Base-by-base conservation (phyloP, 2,113 vertebrate genomes). In the Rhagologus leucostigma region DNA sequence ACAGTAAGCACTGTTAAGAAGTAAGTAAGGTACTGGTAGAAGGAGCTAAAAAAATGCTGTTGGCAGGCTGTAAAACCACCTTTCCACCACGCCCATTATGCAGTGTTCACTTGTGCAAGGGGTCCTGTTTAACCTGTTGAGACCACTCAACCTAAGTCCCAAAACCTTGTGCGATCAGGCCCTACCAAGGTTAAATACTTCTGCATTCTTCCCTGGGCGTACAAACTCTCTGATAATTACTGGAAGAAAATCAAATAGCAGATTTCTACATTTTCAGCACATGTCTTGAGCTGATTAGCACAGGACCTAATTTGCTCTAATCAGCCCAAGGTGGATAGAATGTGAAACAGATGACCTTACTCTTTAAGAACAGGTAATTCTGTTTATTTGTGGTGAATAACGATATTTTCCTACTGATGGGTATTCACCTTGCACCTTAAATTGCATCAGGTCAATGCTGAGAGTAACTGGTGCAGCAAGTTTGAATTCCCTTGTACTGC, bases 341-440 rank as follows among this genome's bases (percentile, higher is more conserved):
- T 94, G 89, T 96, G 96, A 96, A 96, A 90, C 91, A 97, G 89
- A 97, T 95, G 94, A 94, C 75, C 78, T 92, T 94, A 82, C 44
- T 82, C 32, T 89, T 95, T 69, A 83, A 77, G 88, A 95, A 83
- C 55, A 91, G 49, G 95, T 93, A 90, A 91, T 94, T 94, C 89
- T 96, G 87, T 87, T 95, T 96, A 87, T 94, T 96, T 95, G 83
- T 85, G 56, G 86, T 91, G 89, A 96, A 92, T 93, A 81, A 88
- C 84, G 91, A 62, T 81, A 68, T 94, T 96, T 93, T 71, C 44
- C 74, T 94, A 84, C 71, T 92, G 93, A 95, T 88, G 83, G 42
- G 62, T 84, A 87, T 84, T 96, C 93, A 96, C 78, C 76, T 84
- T 90, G 67, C 59, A 77, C 78, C 60, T 90, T 93, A 91, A 87